Base-by-base conservation (phyloP, 2,797 vertebrate species). In the Mastacembelus armatus region DNA sequence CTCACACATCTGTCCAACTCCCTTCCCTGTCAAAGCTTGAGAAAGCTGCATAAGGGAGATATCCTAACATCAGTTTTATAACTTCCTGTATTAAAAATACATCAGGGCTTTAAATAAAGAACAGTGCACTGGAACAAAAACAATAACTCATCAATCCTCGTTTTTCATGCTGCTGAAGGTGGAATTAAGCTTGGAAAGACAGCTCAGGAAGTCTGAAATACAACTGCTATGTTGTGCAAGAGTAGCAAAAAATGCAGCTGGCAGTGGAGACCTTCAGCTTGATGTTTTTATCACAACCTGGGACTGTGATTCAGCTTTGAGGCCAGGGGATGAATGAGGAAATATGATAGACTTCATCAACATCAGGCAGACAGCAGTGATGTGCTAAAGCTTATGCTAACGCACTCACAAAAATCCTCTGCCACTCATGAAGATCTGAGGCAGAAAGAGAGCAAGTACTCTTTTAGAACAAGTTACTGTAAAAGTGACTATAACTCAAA, bases 271-370 rank as follows among this genome's bases (percentile, higher is more conserved):
- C 66, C 54, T 39, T 0, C 2, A 68, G 72, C 60, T 73, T 70
- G 66, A 77, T 51, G 16, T 80, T 80, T 77, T 84, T 71, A 77
- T 83, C 66, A 64, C 65, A 69, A 44, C 27, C 51, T 42, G n/a
- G 27, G 40, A 70, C 44, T 19, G 39, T 45, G 64, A 78, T 47
- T 82, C 57, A 72, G 62, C 68, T 47, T 58, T 12, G n/a, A 26
- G 62, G 74, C 66, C 24, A 33, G 54, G 44, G 66, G 42, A 65
- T 8, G 27, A 77, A 56, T 26, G 9, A 57, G 44, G 27, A 39
- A 29, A 74, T 62, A 72, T 36, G 26, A 62, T 39, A 49, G 63
- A 30, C 42, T 12, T 43, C 18, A 36, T 43, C 30, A 68, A 49
- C 14, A 54, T 18, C 44, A 36, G 21, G 32, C 52, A 58, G 66